These are phyloP conservation scores for Engystomops pustulosus DNA, from an alignment of 2,113 vertebrate species.

Conservation along the genomic window DNA sequence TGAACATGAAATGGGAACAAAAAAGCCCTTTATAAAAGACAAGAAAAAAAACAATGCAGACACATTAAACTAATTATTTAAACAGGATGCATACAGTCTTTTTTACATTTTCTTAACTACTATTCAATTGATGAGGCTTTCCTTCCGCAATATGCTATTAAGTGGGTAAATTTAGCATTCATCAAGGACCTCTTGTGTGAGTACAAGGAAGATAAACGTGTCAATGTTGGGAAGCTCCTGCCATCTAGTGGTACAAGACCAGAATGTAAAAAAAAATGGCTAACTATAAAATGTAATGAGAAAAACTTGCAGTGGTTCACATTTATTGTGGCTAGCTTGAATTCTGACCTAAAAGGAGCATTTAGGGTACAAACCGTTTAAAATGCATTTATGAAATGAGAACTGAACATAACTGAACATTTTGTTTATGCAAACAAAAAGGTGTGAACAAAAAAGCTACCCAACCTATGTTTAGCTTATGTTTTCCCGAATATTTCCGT, in stretches of 20 bases:
- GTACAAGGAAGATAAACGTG: background rate
- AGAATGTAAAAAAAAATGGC: background rate
- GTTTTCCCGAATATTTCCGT: no score
- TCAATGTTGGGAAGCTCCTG: background rate
- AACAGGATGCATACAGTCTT: background rate
- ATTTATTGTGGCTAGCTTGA: no score
- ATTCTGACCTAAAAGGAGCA: no score
- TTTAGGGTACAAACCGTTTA: no score
- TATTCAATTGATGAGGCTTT: conserved; percentile 8
- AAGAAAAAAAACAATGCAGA: background rate
- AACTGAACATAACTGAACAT: no score
- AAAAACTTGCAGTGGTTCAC: no score
- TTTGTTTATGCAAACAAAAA: no score
- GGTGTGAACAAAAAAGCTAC: no score
- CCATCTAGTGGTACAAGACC: background rate
- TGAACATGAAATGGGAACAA: no score
- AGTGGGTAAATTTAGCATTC: conserved; percentile 1
- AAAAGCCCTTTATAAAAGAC: background rate
- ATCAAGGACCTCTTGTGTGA: background rate
- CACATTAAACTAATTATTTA: background rate
- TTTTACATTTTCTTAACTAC: background rate
- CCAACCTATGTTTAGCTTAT: no score
- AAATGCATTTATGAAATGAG: no score
- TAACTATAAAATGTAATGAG: background rate
- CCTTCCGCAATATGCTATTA: background rate